These are phyloP conservation scores for Micoletzkya japonica DNA, from an alignment of 2,888 invertebrate species.

Conservation along the genomic window DNA sequence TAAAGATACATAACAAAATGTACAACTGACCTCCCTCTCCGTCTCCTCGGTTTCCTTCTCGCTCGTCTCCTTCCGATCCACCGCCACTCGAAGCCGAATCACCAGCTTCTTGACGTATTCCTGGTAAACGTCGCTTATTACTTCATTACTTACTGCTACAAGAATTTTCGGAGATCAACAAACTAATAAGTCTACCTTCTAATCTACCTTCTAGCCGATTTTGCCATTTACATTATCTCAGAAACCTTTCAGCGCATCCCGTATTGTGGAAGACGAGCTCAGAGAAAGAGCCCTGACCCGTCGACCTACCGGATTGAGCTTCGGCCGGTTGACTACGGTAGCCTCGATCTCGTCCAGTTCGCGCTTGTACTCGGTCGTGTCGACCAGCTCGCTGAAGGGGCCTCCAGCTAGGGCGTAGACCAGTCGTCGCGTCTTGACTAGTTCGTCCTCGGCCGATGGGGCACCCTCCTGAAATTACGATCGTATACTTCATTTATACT, in stretches of 20 bases:
- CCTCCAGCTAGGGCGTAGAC: constrained; percentile 28
- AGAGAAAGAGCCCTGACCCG: not conserved
- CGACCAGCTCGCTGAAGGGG: constrained; percentile 22
- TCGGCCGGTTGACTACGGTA: constrained; percentile 2
- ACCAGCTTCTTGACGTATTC: constrained; percentile 20
- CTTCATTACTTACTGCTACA: too few relatives aligned
- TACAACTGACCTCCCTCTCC: constrained; percentile 16
- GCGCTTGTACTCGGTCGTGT: constrained; percentile 28
- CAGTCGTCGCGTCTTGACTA: constrained; percentile 25
- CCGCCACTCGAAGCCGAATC: constrained; percentile 4
- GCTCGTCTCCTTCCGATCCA: constrained; percentile 13
- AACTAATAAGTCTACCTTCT: too few relatives aligned
- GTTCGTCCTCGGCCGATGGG: constrained; percentile 12
- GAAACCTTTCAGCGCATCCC: not conserved
- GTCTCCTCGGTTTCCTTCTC: constrained; percentile 28
- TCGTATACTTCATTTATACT: too few relatives aligned
- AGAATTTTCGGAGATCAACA: too few relatives aligned
- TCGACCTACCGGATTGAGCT: constrained; percentile 16
- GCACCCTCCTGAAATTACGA: constrained; percentile 11
- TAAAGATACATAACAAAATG: too few relatives aligned
- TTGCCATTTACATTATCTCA: not conserved
- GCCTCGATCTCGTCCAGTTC: constrained; percentile 23
- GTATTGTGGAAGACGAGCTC: not conserved
- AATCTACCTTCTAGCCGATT: not conserved
- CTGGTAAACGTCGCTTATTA: not conserved